Conservation (phyloP, 2,113 vertebrate genomes). For the Zosterops hypoxanthus region DNA sequence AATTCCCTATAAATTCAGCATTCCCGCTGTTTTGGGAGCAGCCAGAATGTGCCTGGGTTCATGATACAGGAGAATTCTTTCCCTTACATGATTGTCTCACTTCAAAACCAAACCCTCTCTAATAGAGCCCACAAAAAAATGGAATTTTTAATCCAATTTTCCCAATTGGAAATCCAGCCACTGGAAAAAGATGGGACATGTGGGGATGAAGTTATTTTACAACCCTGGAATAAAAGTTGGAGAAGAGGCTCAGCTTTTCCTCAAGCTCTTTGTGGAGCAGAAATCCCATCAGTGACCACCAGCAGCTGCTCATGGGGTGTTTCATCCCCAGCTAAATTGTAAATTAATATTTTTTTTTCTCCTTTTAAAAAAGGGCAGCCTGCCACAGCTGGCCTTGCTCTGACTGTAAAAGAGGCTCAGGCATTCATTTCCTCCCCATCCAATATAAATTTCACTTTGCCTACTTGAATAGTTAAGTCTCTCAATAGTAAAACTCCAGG, state of each 20-base stretch:
- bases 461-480: neutral
- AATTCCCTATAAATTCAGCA: neutral
- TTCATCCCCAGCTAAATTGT: neutral
- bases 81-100: rapidly evolving
- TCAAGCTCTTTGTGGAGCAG: neutral
- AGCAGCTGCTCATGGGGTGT: neutral
- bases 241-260: neutral
- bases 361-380: neutral
- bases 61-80: neutral
- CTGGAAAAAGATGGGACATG: neutral
- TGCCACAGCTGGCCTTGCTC: neutral
- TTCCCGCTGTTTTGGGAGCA: rapidly evolving
- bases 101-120: neutral
- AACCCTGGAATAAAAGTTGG: neutral
- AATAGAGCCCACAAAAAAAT: rapidly evolving
- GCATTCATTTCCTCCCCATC: neutral
- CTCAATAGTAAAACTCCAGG: constrained; percentile 32
- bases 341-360: neutral
- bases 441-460: constrained; percentile 13
- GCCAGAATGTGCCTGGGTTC: neutral
- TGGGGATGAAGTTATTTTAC: neutral
- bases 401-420: neutral
- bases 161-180: neutral
- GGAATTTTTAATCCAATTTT: too few species aligned
- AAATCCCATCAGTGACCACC: neutral